These are phyloP conservation scores for Brachypodius melanocephalos DNA, from an alignment of 2,113 vertebrate species.

Conservation along the genomic window DNA sequence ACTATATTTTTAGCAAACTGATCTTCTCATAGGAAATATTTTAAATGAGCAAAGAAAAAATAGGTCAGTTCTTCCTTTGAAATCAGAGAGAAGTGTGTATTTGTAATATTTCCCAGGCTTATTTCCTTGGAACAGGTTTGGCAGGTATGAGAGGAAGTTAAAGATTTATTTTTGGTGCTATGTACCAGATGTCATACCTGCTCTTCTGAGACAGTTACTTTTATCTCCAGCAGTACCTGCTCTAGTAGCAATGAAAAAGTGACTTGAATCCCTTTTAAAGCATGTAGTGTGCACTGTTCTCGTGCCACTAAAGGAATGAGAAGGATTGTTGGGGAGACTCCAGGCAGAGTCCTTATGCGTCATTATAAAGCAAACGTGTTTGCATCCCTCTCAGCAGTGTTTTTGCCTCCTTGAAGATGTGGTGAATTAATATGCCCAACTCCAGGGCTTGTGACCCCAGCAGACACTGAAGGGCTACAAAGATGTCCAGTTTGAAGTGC, in stretches of 20 bases:
- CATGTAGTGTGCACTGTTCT: constrained; percentile 41
- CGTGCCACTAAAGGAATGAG: constrained; percentile 21
- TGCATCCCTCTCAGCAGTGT: background rate
- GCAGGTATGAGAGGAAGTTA: constrained; percentile 67
- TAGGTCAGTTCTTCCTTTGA: constrained; percentile 66
- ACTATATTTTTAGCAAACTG: constrained; percentile 32
- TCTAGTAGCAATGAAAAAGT: constrained; percentile 53
- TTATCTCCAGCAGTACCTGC: constrained; percentile 61
- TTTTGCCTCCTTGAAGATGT: background rate
- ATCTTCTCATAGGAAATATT: constrained; percentile 37
- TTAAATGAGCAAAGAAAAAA: constrained; percentile 43
- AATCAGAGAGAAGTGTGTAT: constrained; percentile 43
- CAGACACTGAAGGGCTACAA: background rate
- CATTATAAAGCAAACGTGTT: constrained; percentile 10
- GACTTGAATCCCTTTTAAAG: constrained; percentile 54
- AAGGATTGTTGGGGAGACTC: constrained; percentile 49
- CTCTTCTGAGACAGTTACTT: constrained; percentile 67
- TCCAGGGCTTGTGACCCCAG: background rate
- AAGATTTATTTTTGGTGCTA: constrained; percentile 69
- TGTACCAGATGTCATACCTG: constrained; percentile 68
- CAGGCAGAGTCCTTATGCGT: constrained; percentile 10
- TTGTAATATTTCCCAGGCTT: constrained; percentile 60
- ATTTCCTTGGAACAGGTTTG: constrained; percentile 53
- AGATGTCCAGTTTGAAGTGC: background rate
- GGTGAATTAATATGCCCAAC: background rate